Evolutionary conservation across 2,888 invertebrate genomes (phyloP).

Genomic region (Apantesis nais): DNA sequence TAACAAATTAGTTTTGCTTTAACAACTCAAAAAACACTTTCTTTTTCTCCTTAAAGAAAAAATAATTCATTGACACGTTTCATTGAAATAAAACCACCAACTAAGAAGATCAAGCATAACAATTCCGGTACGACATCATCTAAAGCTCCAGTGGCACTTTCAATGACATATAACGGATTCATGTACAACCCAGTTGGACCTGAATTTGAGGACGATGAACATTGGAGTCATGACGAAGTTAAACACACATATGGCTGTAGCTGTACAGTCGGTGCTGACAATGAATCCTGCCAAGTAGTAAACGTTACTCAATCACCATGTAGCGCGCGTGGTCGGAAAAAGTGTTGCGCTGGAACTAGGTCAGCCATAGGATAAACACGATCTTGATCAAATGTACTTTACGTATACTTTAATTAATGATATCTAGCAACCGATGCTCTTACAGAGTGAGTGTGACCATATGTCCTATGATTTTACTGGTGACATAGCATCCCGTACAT

Average conservation of each 20-base stretch:
- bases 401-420: neutral
- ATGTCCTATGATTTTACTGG: neutral
- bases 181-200: constrained; percentile 4
- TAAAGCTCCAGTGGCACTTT: neutral
- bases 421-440: constrained; percentile 4
- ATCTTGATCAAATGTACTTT: neutral
- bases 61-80: constrained; percentile 1
- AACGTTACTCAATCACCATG: neutral
- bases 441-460: neutral
- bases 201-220: neutral
- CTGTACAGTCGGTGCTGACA: neutral
- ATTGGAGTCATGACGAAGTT: neutral
- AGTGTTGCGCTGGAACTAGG: neutral
- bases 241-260: neutral
- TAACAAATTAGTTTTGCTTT: neutral
- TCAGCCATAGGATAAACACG: constrained; percentile 6
- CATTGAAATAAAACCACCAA: constrained; percentile 9
- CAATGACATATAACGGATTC: constrained; percentile 7
- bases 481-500: neutral
- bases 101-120: neutral
- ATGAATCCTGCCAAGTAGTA: constrained; percentile 1
- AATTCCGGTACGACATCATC: neutral
- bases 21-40: neutral
- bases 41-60: constrained; percentile 3
- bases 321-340: neutral